A percentile compares a stretch with the other conserved stretches of the same genome.
phyloP scores from a whole-genome alignment of 2,888 invertebrate genomes.

The Polyommatus iphigenia region DNA sequence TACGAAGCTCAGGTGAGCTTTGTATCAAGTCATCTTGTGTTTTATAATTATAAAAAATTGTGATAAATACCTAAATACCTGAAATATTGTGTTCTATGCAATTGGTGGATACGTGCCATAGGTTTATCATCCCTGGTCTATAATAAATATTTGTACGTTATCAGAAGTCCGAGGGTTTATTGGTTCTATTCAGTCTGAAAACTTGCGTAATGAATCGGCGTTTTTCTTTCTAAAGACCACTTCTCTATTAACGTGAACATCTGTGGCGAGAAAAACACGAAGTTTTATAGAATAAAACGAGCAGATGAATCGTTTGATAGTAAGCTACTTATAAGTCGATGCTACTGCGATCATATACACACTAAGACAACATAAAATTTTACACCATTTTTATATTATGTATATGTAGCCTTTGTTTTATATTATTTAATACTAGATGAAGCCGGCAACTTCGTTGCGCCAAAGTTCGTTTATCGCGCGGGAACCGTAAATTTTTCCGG shows the following conservation, averaged over 20 bases:
- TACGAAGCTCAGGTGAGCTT: neutral
- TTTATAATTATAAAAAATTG: neutral
- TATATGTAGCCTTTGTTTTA: too few relatives aligned
- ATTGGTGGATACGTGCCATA: neutral
- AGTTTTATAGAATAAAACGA: neutral
- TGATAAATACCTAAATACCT: neutral
- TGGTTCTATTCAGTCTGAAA: constrained; percentile 21
- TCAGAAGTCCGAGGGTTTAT: neutral
- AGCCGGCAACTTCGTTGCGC: too few relatives aligned
- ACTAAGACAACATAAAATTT: too few relatives aligned
- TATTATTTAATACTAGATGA: too few relatives aligned
- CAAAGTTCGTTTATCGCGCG: too few relatives aligned
- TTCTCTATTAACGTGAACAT: constrained; percentile 5
- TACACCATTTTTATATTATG: too few relatives aligned
- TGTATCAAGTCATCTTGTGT: neutral
- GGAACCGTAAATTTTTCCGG: too few relatives aligned
- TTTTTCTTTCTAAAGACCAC: constrained; percentile 22
- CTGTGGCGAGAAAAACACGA: neutral
- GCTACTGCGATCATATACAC: too few relatives aligned
- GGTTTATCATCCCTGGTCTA: neutral
- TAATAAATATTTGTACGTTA: constrained; percentile 16
- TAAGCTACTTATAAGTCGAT: neutral
- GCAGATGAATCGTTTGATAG: neutral
- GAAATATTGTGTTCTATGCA: too few relatives aligned
- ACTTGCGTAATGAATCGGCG: constrained; percentile 22